A percentile compares a stretch with the other conserved stretches of the same genome.
phyloP scores from a whole-genome alignment of 2,797 vertebrate genomes.

The Gymnothorax javanicus region DNA sequence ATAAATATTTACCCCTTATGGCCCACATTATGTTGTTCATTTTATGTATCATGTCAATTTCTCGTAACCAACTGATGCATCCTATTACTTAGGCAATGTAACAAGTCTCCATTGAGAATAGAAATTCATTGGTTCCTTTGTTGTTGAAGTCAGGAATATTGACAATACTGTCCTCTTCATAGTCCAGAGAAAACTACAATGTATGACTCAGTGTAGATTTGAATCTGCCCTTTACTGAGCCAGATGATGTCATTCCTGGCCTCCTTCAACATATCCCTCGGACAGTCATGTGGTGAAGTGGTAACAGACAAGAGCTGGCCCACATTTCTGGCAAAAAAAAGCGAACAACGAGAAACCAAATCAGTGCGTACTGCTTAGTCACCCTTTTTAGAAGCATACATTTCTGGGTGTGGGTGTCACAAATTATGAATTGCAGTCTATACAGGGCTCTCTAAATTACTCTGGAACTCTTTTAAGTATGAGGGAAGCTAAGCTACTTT shows the following conservation, averaged over 20 bases:
- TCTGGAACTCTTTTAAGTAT: not conserved
- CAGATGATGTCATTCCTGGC: not conserved
- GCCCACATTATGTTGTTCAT: not conserved
- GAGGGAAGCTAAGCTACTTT: not conserved
- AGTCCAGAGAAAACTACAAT: not conserved
- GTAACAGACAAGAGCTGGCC: not conserved
- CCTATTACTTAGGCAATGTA: not conserved
- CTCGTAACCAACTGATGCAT: not conserved
- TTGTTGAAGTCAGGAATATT: not conserved
- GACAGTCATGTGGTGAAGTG: not conserved
- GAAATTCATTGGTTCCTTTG: not conserved
- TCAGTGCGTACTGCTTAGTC: not conserved
- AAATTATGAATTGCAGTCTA: not conserved
- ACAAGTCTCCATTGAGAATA: not conserved
- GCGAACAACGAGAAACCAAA: not conserved
- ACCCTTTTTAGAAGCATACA: not conserved
- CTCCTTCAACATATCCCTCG: not conserved
- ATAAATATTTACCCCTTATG: not conserved
- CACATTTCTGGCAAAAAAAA: not conserved
- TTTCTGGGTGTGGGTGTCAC: not conserved
- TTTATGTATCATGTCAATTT: not conserved
- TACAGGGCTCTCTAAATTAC: slow-evolving; percentile 22
- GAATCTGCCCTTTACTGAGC: not conserved
- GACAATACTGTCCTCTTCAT: not conserved
- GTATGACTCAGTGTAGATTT: not conserved